phyloP scores from a whole-genome alignment of 2,888 invertebrate species.

The Baccha elongata region DNA sequence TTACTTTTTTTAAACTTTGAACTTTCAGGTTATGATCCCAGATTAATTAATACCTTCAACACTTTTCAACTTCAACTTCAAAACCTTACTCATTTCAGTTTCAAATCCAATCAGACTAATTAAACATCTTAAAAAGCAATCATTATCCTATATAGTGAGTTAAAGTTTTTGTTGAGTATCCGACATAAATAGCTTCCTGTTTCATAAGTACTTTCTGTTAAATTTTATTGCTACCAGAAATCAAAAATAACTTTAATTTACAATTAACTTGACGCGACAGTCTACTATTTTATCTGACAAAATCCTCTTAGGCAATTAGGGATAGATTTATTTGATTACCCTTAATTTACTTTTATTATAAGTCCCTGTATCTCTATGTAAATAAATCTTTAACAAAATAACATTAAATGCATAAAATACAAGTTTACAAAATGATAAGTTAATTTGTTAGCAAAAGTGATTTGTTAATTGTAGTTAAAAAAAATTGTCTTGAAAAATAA shows the following conservation, averaged over 20 bases:
- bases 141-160: no score
- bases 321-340: background rate
- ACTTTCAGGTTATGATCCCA: no score
- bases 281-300: background rate
- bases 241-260: background rate
- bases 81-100: no score
- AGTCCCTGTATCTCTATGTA: background rate
- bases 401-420: background rate
- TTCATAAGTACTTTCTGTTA: background rate
- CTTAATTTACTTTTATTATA: no score
- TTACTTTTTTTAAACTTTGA: no score
- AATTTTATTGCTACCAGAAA: background rate
- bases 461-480: background rate
- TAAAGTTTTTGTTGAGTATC: no score
- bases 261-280: background rate
- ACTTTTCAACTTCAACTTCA: no score
- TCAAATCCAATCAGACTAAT: no score
- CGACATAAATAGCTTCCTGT: no score
- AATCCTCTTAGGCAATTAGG: background rate
- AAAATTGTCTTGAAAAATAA: background rate
- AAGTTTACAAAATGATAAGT: conserved; percentile 7
- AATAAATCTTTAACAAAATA: background rate
- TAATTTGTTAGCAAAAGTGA: background rate
- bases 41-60: no score
- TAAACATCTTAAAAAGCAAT: no score